Percentiles rank a stretch among this genome's conserved stretches.
Evolutionary conservation across 2,888 invertebrate genomes (phyloP).

Genomic region (Diarsia dahlii): DNA sequence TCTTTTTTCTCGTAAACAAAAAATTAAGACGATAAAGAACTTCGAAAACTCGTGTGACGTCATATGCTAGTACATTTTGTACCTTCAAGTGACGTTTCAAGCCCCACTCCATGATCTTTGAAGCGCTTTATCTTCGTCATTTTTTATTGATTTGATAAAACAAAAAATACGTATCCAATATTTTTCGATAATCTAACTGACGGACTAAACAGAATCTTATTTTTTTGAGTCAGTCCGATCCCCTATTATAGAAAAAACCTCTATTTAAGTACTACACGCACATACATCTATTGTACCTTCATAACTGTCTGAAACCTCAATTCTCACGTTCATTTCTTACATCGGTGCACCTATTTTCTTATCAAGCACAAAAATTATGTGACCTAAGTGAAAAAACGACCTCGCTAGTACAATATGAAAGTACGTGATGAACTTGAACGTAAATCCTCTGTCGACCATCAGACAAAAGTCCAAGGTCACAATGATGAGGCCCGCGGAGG

Average conservation of each 20-base stretch:
- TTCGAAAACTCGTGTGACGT: no score
- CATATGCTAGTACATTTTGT: no score
- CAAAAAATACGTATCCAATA: no score
- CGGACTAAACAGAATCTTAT: no score
- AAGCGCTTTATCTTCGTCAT: no score
- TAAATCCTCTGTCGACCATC: constrained; percentile 46
- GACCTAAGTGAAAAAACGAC: constrained; percentile 1
- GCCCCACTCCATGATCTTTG: no score
- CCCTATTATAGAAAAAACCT: not conserved
- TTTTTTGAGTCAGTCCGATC: no score
- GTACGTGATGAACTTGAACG: constrained; percentile 50
- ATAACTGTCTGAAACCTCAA: not conserved
- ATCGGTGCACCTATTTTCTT: not conserved
- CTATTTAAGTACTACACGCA: not conserved
- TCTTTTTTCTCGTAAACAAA: no score
- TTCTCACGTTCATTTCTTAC: not conserved
- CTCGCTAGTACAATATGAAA: constrained; percentile 16
- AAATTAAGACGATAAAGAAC: no score
- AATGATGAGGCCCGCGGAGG: constrained; percentile 63
- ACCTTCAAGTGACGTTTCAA: no score
- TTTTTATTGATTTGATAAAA: no score
- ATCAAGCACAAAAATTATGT: not conserved
- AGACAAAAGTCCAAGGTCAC: constrained; percentile 59
- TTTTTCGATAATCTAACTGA: no score
- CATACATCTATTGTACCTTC: not conserved